Conservation (phyloP, 2,797 vertebrate species). For the Coranthus polyacanthus region DNA sequence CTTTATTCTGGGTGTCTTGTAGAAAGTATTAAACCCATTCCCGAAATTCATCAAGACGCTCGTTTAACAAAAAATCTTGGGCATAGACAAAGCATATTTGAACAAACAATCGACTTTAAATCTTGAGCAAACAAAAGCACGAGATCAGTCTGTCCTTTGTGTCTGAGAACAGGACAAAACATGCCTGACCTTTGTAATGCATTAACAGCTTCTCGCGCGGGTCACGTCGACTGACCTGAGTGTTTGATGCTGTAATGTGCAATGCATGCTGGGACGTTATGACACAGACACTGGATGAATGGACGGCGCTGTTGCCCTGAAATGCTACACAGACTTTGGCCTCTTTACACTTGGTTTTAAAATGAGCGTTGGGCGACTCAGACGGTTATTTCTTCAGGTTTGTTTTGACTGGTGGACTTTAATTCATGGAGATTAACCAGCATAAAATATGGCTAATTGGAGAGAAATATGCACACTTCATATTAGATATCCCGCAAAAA, state of each 20-base stretch:
- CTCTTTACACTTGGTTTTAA: no score
- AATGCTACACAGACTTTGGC: background rate
- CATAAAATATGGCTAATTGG: no score
- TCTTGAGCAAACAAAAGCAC: no score
- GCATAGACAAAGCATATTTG: no score
- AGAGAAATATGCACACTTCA: no score
- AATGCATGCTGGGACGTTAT: constrained; percentile 27
- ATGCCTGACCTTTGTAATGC: background rate
- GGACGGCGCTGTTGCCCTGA: background rate
- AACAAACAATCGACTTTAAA: no score
- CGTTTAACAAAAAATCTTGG: background rate
- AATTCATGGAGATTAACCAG: no score
- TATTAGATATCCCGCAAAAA: no score
- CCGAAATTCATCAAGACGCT: constrained; percentile 15
- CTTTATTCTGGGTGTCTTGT: constrained; percentile 22
- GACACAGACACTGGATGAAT: background rate
- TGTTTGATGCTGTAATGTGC: background rate
- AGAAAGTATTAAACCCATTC: background rate
- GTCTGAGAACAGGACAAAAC: background rate
- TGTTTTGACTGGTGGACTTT: no score
- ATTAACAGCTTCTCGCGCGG: background rate
- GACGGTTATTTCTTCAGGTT: no score
- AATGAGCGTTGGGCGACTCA: no score
- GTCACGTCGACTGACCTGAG: background rate
- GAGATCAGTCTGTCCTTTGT: background rate